Base-by-base conservation (phyloP, 2,113 vertebrate species). In the Xiphias gladius region DNA sequence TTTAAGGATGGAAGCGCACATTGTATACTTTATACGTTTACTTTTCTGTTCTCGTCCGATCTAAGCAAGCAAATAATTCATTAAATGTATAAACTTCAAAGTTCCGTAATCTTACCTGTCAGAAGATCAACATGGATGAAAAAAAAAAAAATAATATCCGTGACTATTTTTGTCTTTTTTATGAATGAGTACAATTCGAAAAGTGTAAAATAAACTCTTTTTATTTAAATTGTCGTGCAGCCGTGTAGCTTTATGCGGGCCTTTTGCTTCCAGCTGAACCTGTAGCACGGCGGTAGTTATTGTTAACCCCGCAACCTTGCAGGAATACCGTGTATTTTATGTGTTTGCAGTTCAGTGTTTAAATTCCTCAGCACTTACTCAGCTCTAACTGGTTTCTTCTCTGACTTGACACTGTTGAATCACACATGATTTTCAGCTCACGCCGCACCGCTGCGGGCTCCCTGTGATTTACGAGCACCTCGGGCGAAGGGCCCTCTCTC, bases 391-490 rank as follows among this genome's bases (percentile, higher is more conserved):
- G 71, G 46, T 80, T 83, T 87, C 43, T 77, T 86, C 79, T 88
- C 81, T 78, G 80, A 82, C 73, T 88, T 68, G 61, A 91, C 63
- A 86, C 77, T 91, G 86, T 90, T 89, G 90, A 92, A 90, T 87
- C 89, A 84, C 87, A 86, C 73, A 76, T 89, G 86, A 90, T 88
- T 87, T 86, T 83, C 80, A 83, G 88, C 86, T 89, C 88, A 75
- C 87, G 88, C 63, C 86, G 79, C 91, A 84, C 75, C 70, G 72
- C 89, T 89, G 83, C 91, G 79, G 79, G 84, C 86, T 89, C 16
- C 62, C 54, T 14, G 84, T 92, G 92, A 92, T 93, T 93, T 88
- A 94, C 81, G 86, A 48, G 74, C 76, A 85, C 87, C 86, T 87
- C n/a, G 13, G 86, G 84, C 83, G 32, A 84, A 71, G 66, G n/a